Evolutionary conservation across 2,113 vertebrate species (phyloP).

Genomic region (Hemicordylus capensis): DNA sequence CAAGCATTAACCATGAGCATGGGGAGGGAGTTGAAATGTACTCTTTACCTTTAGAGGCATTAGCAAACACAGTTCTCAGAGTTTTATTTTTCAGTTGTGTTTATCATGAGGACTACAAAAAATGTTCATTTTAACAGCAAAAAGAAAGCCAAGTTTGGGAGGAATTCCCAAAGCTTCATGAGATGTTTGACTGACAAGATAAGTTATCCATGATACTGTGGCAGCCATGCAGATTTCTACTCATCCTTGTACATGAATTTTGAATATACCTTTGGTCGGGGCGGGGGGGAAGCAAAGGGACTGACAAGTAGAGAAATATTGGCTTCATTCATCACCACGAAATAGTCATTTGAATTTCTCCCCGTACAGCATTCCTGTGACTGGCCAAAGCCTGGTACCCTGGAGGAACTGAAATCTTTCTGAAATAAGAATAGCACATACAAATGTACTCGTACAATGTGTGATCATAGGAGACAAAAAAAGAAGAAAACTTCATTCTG

Average conservation of each 20-base stretch:
- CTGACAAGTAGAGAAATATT: background rate
- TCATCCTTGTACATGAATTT: background rate
- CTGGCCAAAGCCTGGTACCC: background rate
- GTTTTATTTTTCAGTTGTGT: background rate
- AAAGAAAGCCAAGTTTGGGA: background rate
- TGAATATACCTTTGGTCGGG: background rate
- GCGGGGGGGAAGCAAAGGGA: background rate
- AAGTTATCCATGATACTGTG: background rate
- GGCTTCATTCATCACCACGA: background rate
- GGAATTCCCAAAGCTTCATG: background rate
- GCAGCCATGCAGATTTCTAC: too few species aligned
- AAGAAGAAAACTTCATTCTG: background rate
- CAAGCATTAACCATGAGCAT: background rate
- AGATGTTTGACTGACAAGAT: background rate
- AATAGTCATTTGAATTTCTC: background rate
- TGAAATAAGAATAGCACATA: conserved; percentile 7
- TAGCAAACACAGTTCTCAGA: background rate
- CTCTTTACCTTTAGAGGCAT: background rate
- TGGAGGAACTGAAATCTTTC: background rate
- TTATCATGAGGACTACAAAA: background rate
- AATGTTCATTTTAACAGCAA: background rate
- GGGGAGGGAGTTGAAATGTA: background rate
- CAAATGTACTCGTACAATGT: background rate
- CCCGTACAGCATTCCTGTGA: background rate
- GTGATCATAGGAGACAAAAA: background rate